Conservation (phyloP, 2,888 invertebrate genomes). For the Osedax fenrisi region DNA sequence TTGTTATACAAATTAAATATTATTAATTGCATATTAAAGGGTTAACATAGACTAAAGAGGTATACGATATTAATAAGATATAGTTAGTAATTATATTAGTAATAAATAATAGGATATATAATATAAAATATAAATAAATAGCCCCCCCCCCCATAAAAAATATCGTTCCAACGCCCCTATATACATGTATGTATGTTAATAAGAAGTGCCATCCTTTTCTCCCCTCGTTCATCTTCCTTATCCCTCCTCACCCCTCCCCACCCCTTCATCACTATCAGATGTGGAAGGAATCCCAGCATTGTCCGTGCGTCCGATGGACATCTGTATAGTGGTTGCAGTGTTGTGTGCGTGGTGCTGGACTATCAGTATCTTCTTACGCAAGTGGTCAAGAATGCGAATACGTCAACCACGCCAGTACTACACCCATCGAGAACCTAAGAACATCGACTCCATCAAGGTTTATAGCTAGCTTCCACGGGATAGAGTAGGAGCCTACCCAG, state of each 20-base stretch:
- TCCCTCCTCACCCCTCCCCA: not conserved
- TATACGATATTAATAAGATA: too few species aligned
- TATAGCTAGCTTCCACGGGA: too few species aligned
- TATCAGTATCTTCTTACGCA: slow-evolving; percentile 8
- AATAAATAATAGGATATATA: too few species aligned
- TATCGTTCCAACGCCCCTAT: too few species aligned
- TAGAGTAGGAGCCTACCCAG: too few species aligned
- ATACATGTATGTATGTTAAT: too few species aligned
- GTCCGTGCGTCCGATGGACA: not conserved
- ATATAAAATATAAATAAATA: too few species aligned
- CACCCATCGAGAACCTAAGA: slow-evolving; percentile 12
- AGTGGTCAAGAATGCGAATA: slow-evolving; percentile 15
- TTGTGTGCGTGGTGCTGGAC: slow-evolving; percentile 8
- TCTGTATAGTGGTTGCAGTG: not conserved
- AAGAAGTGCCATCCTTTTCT: not conserved
- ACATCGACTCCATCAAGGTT: slow-evolving; percentile 4
- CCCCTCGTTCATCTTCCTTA: not conserved
- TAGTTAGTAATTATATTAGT: too few species aligned
- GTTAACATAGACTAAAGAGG: too few species aligned
- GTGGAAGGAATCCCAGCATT: not conserved
- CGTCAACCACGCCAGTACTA: slow-evolving; percentile 5
- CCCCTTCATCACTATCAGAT: not conserved
- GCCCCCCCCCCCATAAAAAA: too few species aligned
- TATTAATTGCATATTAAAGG: too few species aligned
- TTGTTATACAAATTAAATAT: too few species aligned